A percentile compares a stretch with the other conserved stretches of the same genome.
Conservation (phyloP, 2,888 invertebrate genomes). For the Clistopyga incitator region DNA sequence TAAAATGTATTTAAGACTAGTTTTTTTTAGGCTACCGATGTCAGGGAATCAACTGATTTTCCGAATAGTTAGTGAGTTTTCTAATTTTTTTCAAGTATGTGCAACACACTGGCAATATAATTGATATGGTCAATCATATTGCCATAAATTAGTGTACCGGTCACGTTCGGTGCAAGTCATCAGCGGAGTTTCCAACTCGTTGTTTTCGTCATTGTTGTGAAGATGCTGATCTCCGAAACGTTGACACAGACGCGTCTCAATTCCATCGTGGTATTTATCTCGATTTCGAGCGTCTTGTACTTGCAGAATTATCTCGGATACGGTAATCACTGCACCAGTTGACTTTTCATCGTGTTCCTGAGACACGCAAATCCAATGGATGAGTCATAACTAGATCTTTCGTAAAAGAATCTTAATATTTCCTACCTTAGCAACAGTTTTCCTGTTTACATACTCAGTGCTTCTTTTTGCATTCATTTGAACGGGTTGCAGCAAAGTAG, state of each 20-base stretch:
- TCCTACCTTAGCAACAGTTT: constrained; percentile 5
- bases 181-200: not conserved
- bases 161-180: constrained; percentile 88
- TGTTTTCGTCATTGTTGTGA: not conserved
- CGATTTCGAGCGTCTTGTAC: not conserved
- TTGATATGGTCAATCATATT: no score
- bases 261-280: not conserved
- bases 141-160: constrained; percentile 84
- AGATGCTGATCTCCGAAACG: not conserved
- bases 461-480: constrained; percentile 88
- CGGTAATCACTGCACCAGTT: not conserved
- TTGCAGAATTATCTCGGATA: not conserved
- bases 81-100: no score
- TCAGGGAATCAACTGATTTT: no score
- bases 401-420: constrained; percentile 58
- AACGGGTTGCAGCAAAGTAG: constrained; percentile 90
- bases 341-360: constrained; percentile 85
- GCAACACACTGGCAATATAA: no score
- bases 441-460: constrained; percentile 64
- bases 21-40: no score
- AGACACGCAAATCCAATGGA: not conserved
- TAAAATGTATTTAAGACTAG: no score
- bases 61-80: no score
- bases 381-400: no score
- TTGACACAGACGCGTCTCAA: not conserved